Base-by-base conservation (phyloP, 1,140 invertebrate genomes). In the Macrostomum lignano region DNA sequence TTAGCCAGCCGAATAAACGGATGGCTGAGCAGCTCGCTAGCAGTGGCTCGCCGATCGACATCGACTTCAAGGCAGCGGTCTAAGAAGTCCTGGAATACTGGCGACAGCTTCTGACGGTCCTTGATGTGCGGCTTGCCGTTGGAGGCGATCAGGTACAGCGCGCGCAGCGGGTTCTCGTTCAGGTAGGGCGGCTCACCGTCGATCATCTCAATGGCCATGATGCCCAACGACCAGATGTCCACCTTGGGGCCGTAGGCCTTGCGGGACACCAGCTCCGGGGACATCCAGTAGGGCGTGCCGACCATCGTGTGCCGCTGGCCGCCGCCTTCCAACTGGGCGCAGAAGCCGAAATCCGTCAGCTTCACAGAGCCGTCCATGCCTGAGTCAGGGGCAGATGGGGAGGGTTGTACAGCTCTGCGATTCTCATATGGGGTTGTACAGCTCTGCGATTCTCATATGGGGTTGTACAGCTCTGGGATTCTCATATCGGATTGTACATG, bases 121-220 rank as follows among this genome's bases (percentile, higher is more conserved):
- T 93, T 91, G 46, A 96, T 93, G 51, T 94, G 84, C 7, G 91
- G 91, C 59, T 94, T 94, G 17, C 88, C 91, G 60, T 96, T 94
- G 3, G 88, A 96, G 28, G 88, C 88, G 47, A 98, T 98, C 42
- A 96, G 66, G 65, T 98, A 96, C 14, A 33, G 21, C 24, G 35
- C 11, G 9, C 21, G 22, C 35, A 6, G 13, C 22, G 7, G 10
- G 25, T 17, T 15, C 34, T 25, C 1, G 38, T 13, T 19, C 14
- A 46, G 21, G 28, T 46, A 46, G 10, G 44, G 44, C 0, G 44
- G 44, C 25, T 44, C 37, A 32, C 45, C 44, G 13, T 44, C 44
- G 10, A 46, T 42, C 45, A 46, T 46, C 36, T 46, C 45, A 24
- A 46, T 46, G 9, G 46, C 31, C 36, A 46, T 39, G 20, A 46